These are phyloP conservation scores for Notarius quadriscutis DNA, from an alignment of 2,113 vertebrate genomes.

Conservation along the genomic window DNA sequence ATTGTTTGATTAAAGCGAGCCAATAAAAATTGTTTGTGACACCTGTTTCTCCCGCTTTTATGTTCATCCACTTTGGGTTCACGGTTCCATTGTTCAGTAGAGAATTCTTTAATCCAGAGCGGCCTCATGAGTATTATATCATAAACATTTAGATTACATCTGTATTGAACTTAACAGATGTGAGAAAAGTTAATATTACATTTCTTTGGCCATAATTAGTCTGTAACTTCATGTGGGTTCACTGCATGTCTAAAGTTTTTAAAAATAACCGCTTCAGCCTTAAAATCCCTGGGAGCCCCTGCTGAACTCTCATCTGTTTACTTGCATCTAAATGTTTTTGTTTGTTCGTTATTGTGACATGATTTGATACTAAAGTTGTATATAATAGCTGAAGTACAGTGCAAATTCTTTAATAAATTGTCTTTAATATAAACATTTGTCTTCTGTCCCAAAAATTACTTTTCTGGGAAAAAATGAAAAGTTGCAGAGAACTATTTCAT, in stretches of 20 bases:
- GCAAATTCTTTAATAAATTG: background rate
- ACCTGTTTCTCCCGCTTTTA: slow-evolving; percentile 47
- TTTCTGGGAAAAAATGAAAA: no score
- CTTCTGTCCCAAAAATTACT: background rate
- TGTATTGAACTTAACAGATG: background rate
- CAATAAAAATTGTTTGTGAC: slow-evolving; percentile 75
- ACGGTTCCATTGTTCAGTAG: background rate
- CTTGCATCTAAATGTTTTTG: background rate
- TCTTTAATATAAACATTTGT: background rate
- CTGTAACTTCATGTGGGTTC: background rate
- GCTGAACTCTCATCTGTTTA: background rate
- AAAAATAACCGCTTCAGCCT: background rate
- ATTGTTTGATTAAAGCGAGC: slow-evolving; percentile 76
- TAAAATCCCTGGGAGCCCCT: no score
- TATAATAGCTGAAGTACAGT: background rate
- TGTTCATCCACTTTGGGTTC: slow-evolving; percentile 10
- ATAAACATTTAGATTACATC: background rate
- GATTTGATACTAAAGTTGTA: background rate
- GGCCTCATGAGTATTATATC: background rate
- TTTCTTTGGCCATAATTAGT: background rate
- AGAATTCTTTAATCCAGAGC: background rate
- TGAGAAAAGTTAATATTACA: background rate
- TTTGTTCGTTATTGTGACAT: background rate
- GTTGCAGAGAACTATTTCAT: background rate
- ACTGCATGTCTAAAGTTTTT: background rate